These are phyloP conservation scores for Cacajao melanocephalus DNA, from an alignment of 2,797 vertebrate species.

Conservation along the genomic window DNA sequence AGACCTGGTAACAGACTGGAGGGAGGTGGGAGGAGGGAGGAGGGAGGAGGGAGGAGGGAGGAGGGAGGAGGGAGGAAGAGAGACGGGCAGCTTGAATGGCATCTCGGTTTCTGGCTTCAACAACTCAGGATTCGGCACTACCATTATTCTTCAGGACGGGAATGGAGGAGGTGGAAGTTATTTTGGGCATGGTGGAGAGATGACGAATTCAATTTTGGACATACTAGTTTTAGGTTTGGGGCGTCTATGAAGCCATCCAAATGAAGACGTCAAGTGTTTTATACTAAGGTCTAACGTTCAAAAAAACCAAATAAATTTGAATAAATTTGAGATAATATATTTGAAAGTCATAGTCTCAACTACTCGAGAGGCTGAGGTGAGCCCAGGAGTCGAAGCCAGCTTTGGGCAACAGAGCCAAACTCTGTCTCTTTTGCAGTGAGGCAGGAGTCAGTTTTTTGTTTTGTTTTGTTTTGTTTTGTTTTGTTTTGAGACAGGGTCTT, in stretches of 20 bases:
- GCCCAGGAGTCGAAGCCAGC: too few species aligned
- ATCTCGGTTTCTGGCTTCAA: background rate
- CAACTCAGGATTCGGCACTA: background rate
- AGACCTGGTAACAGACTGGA: background rate
- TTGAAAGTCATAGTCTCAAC: background rate
- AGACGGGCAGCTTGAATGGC: background rate
- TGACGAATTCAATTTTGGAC: background rate
- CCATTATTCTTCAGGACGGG: background rate
- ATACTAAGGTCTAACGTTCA: background rate
- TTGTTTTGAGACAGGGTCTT: too few species aligned
- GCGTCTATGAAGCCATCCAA: background rate
- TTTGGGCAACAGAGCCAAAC: too few species aligned
- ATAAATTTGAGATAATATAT: background rate
- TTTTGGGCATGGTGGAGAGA: background rate
- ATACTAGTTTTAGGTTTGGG: background rate
- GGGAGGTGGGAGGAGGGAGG: too few species aligned
- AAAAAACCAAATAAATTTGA: background rate
- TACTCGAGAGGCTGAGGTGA: too few species aligned
- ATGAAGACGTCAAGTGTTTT: background rate
- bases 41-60: background rate
- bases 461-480: too few species aligned
- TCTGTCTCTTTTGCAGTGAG: too few species aligned
- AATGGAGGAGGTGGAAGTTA: background rate
- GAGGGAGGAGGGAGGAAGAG: background rate
- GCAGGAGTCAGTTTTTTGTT: too few species aligned